phyloP scores from a whole-genome alignment of 2,797 vertebrate genomes.

The Muscicapa striata region DNA sequence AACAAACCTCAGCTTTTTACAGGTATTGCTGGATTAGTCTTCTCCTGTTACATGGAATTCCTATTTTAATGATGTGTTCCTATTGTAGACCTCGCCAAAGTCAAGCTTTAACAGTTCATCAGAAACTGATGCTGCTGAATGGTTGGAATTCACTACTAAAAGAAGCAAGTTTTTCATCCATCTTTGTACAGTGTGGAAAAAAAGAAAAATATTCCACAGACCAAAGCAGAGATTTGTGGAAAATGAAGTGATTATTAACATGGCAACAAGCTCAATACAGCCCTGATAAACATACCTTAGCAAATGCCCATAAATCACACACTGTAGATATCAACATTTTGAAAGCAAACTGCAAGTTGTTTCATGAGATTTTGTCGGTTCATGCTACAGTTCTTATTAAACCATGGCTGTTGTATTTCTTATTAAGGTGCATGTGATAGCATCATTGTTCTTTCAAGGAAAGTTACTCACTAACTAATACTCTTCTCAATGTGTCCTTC shows the following conservation, averaged over 20 bases:
- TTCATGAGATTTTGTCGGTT: slow-evolving; percentile 51
- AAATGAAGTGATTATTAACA: slow-evolving; percentile 53
- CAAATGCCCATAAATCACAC: slow-evolving; percentile 61
- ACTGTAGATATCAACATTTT: slow-evolving; percentile 52
- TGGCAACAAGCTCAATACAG: slow-evolving; percentile 16
- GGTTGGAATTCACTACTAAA: neutral
- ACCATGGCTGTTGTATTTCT: neutral
- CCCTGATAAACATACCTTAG: slow-evolving; percentile 16
- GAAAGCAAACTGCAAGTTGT: slow-evolving; percentile 54
- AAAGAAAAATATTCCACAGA: neutral
- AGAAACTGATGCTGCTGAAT: neutral
- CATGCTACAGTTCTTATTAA: slow-evolving; percentile 30
- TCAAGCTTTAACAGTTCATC: neutral
- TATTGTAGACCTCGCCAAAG: neutral
- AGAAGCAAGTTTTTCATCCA: neutral
- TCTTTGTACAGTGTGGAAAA: neutral
- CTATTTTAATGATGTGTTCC: slow-evolving; percentile 15
- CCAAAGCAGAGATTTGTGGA: slow-evolving; percentile 26
- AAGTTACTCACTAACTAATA: neutral
- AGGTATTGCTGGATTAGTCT: neutral
- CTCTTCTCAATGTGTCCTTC: neutral
- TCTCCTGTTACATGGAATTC: neutral
- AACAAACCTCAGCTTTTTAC: neutral
- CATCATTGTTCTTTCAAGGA: neutral
- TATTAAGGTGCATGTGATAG: neutral